Evolutionary conservation across 1,140 invertebrate species (phyloP).

Genomic region (Penaeus indicus): DNA sequence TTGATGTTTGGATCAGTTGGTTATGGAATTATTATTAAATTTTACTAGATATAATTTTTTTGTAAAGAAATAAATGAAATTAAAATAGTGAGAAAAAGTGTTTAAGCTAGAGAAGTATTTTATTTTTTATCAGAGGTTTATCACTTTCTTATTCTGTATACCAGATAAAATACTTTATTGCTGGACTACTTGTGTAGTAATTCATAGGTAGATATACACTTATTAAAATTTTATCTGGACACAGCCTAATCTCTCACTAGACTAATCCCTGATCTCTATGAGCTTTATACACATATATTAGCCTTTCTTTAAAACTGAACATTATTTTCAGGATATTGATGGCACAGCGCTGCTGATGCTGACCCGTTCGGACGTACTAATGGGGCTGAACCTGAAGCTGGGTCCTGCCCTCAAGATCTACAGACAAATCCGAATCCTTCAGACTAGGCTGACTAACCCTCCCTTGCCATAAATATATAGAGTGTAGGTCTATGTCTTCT

Average conservation of each 20-base stretch:
- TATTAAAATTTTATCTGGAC: no score
- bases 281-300: conserved; percentile 31
- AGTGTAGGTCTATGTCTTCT: conserved; percentile 6
- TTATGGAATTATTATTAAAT: no score
- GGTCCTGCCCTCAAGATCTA: conserved; percentile 91
- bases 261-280: neutral
- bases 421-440: conserved; percentile 76
- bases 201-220: neutral
- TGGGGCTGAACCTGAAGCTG: conserved; percentile 81
- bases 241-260: neutral
- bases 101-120: no score
- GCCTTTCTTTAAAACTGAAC: neutral
- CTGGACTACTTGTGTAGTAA: no score
- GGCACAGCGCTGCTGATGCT: conserved; percentile 85
- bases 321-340: conserved; percentile 84
- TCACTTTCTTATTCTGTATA: no score
- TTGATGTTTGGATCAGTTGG: no score
- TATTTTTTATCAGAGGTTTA: no score
- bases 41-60: no score
- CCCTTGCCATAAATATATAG: conserved; percentile 43
- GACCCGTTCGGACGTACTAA: conserved; percentile 84
- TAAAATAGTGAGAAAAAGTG: no score
- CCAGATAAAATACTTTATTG: no score
- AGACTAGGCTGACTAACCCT: conserved; percentile 68
- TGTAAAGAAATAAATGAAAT: no score